Base-by-base conservation (phyloP, 2,113 vertebrate species). In the Zosterops lateralis region DNA sequence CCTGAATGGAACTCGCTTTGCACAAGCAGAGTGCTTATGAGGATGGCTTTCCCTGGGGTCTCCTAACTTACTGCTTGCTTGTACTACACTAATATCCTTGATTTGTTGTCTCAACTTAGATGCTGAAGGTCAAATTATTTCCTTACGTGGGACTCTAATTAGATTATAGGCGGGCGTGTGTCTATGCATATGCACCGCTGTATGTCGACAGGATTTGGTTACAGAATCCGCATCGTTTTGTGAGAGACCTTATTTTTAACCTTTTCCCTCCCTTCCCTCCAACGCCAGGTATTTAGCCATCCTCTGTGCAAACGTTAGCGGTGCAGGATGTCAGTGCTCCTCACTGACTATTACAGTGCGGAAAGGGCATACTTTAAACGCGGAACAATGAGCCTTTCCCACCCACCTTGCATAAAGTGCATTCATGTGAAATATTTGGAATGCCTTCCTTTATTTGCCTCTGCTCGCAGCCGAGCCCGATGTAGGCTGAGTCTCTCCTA, bases 61-160 rank as follows among this genome's bases (percentile, higher is more conserved):
- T 98, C 97, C 97, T 98, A 98, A 95, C 98, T 98, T 97, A 96
- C 97, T 92, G 95, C 94, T 98, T 95, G 97, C 97, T 98, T 97
- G 97, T 97, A 97, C 96, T 98, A 97, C 97, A 97, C 97, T 98
- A 98, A 98, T 98, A 98, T 98, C 96, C 97, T 96, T 98, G 98
- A 98, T 98, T 99, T 98, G 98, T 98, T 98, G 97, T 97, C 97
- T 98, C 97, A 97, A 97, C 97, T 98, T 97, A 98, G 98, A 98
- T 98, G 98, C 98, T 98, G 98, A 98, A 99, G 98, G 98, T 98
- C 98, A 99, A 99, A 99, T 98, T 98, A 96, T 98, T 98, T 98
- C 98, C 98, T 98, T 98, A 97, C 96, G 79, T 96, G 97, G 97
- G 97, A 97, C 97, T 98, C 97, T 98, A 98, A 98, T 98, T 98